Conservation (phyloP, 2,797 vertebrate species). For the Anisognathus igniventris region DNA sequence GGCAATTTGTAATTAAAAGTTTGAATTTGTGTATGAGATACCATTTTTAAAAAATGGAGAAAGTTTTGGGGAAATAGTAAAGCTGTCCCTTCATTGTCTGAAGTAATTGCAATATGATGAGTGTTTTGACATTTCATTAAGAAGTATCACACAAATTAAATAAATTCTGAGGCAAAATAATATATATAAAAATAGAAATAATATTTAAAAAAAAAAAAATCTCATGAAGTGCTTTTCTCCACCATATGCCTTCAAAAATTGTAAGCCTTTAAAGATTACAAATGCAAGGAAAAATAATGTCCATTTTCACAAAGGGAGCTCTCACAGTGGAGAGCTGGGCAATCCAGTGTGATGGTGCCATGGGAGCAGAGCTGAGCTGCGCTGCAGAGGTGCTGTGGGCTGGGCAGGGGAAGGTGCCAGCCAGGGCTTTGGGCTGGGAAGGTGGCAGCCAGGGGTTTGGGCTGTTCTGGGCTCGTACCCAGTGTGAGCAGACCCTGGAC, state of each 20-base stretch:
- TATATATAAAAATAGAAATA: no score
- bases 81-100: neutral
- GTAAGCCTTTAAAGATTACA: neutral
- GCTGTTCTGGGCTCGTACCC: neutral
- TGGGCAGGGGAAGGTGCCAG: neutral
- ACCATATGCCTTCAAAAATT: neutral
- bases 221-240: neutral
- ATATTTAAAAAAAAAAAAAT: neutral
- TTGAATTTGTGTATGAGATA: neutral
- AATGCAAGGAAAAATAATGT: neutral
- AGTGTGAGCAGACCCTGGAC: fast-evolving
- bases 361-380: neutral
- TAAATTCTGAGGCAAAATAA: no score
- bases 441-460: no score
- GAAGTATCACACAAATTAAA: neutral
- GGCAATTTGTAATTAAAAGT: neutral
- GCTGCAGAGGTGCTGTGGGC: fast-evolving
- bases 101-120: neutral
- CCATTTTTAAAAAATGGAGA: fast-evolving
- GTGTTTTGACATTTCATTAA: neutral
- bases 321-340: fast-evolving
- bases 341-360: fast-evolving
- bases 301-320: neutral
- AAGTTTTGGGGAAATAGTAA: neutral
- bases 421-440: neutral